Conservation (phyloP, 2,113 vertebrate species). For the Illadopsis cleaveri region DNA sequence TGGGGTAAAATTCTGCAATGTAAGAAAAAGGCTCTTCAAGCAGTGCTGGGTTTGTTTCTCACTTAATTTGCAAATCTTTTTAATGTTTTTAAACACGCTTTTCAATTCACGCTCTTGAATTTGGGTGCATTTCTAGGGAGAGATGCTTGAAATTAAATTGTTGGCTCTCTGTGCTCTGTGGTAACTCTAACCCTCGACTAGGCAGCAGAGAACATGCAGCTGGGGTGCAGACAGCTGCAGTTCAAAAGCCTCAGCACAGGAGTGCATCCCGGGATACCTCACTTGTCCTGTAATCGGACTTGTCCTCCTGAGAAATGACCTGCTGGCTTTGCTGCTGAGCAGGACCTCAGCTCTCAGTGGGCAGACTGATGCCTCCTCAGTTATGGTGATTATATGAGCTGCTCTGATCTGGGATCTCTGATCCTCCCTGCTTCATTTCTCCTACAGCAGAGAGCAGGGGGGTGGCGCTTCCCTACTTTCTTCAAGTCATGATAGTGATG, state of each 20-base stretch:
- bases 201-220: not conserved
- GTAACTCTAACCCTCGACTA: not conserved
- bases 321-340: not conserved
- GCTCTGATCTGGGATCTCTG: not conserved
- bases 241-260: not conserved
- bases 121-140: not conserved
- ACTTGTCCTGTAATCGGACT: not conserved
- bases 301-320: not conserved
- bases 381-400: not conserved
- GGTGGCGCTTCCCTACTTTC: not conserved
- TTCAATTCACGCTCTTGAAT: slow-evolving; percentile 4
- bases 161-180: not conserved
- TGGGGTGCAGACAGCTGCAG: not conserved
- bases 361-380: not conserved
- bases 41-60: not conserved
- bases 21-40: not conserved
- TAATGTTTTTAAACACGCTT: not conserved
- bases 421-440: not conserved
- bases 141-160: slow-evolving; percentile 26
- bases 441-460: not conserved
- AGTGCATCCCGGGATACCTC: not conserved
- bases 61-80: not conserved
- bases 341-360: not conserved
- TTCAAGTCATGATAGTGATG: not conserved
- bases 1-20: not conserved